Conservation (phyloP, 2,888 invertebrate genomes). For the Troides aeacus region DNA sequence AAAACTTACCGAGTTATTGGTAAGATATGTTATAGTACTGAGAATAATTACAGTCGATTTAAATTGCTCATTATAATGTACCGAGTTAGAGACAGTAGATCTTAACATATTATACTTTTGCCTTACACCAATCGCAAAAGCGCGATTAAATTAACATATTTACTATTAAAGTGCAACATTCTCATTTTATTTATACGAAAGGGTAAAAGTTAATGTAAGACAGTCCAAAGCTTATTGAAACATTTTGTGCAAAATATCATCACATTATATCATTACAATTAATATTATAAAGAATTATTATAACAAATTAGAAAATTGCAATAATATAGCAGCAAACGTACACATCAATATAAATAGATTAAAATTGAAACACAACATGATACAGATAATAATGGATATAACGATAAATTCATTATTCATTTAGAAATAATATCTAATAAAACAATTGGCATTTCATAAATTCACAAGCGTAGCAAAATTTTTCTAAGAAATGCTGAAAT, state of each 20-base stretch:
- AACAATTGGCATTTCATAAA: conserved; percentile 5
- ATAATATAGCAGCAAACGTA: conserved; percentile 12
- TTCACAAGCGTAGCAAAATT: conserved; percentile 12
- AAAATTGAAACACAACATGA: conserved; percentile 18
- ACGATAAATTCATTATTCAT: conserved; percentile 19
- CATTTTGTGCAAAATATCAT: conserved; percentile 28
- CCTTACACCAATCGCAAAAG: conserved; percentile 27
- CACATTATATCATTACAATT: conserved; percentile 14
- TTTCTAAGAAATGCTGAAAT: conserved; percentile 6
- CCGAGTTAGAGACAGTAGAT: conserved; percentile 10
- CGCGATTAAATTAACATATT: conserved; percentile 22
- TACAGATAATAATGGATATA: conserved; percentile 9
- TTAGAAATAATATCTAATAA: conserved; percentile 5
- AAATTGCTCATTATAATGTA: neutral
- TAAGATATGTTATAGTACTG: conserved; percentile 11
- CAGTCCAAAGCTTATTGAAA: conserved; percentile 18
- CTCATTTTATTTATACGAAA: conserved; percentile 21
- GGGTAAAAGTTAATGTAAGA: conserved; percentile 26
- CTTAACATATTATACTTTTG: conserved; percentile 19
- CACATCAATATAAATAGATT: neutral
- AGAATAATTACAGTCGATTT: neutral
- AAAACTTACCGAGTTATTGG: neutral
- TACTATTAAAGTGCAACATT: conserved; percentile 23
- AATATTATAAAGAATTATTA: conserved; percentile 5
- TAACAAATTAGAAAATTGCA: neutral